Base-by-base conservation (phyloP, 2,888 invertebrate genomes). In the Leptinotarsa rubiginosa region DNA sequence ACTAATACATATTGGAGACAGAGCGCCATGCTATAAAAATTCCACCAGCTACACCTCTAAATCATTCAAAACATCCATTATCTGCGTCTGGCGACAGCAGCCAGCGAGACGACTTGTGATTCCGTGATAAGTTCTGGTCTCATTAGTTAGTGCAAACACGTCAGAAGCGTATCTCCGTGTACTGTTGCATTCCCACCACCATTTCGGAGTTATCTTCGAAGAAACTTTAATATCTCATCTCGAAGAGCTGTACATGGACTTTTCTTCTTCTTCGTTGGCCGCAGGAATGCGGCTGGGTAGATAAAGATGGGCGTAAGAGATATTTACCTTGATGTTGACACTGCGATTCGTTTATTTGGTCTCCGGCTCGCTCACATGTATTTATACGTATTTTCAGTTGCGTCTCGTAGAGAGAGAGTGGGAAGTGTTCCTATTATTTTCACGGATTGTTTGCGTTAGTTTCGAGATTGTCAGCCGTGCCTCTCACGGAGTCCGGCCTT, bases 211-310 rank as follows among this genome's bases (percentile, higher is more conserved):
- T 56, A 56, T 56, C 56, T 56, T 15, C 22, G 20, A 12, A 41
- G 10, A 15, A 56, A 56, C 56, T 56, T 56, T 56, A 56, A 56
- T 56, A 56, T 56, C 56, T 56, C 56, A 56, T 56, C 56, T 56
- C 56, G 56, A 16, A 20, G 56, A 56, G 56, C 56, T 15, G 22
- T 56, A 22, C 56, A 20, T 15, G 15, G 25, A 56, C 13, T 13
- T 22, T 18, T 56, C 22, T 22, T 56, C 15, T 20, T 56, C 13
- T 22, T 22, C 56, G 25, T 22, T 56, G 22, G 4, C 22, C 56
- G 56, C 56, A 56, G 56, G 56, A 56, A 56, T 56, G 18, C 56
- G 56, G 22, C 56, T 22, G 20, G 4, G 54, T 20, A 54, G 52
- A 52, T 22, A 22, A 4, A 22, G 25, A 56, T 22, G 56, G 56